These are phyloP conservation scores for Ferdinandea cuprea DNA, from an alignment of 2,888 invertebrate species.

Conservation along the genomic window DNA sequence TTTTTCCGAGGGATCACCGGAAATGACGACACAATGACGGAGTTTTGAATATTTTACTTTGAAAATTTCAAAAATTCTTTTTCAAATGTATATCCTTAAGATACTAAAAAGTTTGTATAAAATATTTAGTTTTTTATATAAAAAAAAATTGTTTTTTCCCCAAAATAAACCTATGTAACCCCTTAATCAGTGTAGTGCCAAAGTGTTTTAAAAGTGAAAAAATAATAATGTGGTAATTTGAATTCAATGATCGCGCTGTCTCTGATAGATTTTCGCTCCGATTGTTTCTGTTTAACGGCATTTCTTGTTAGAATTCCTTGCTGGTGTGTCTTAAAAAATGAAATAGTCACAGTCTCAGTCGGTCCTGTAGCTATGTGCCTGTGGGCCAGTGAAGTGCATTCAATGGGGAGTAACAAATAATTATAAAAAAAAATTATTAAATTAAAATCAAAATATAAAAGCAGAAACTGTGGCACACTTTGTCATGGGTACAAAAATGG, in stretches of 20 bases:
- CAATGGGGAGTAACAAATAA: slow-evolving; percentile 21
- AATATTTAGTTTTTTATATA: too few species aligned
- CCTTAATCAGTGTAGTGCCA: slow-evolving; percentile 1
- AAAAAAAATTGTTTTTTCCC: too few species aligned
- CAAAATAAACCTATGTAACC: too few species aligned
- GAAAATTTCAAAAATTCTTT: too few species aligned
- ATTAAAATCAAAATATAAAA: background rate
- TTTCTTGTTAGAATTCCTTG: slow-evolving; percentile 36
- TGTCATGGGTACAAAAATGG: slow-evolving; percentile 68
- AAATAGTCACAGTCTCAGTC: slow-evolving; percentile 1
- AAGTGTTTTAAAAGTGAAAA: too few species aligned
- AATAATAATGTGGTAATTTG: too few species aligned
- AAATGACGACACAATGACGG: too few species aligned
- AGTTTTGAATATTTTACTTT: too few species aligned
- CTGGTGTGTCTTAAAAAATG: slow-evolving; percentile 39
- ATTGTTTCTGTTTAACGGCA: slow-evolving; percentile 18
- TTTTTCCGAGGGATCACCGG: too few species aligned
- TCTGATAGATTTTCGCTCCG: background rate
- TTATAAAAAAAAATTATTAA: slow-evolving; percentile 14
- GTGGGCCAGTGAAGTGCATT: background rate
- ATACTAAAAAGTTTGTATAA: too few species aligned
- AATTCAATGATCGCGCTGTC: background rate
- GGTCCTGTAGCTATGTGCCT: slow-evolving; percentile 22
- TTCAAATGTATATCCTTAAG: too few species aligned
- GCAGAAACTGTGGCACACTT: background rate